Percentiles rank a stretch among this genome's conserved stretches.
phyloP scores from a whole-genome alignment of 2,888 invertebrate genomes.

The Agriopis marginaria region DNA sequence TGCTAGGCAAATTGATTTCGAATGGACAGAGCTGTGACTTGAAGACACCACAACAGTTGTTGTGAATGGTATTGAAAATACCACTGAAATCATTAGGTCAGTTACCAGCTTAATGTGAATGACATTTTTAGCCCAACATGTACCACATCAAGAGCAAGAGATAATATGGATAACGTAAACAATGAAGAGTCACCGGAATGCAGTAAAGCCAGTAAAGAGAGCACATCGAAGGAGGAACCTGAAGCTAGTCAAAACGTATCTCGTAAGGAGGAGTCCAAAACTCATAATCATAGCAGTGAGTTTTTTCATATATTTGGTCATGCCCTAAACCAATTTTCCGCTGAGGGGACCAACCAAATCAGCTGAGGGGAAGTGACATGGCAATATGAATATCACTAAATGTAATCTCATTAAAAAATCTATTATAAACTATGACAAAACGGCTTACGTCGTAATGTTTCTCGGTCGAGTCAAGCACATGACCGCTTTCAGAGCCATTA shows the following conservation, averaged over 20 bases:
- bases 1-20: too few species aligned
- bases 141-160: slow-evolving; percentile 62
- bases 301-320: slow-evolving; percentile 23
- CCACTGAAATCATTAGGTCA: not conserved
- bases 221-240: slow-evolving; percentile 61
- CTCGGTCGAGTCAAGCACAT: too few species aligned
- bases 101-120: not conserved
- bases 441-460: too few species aligned
- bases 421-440: too few species aligned
- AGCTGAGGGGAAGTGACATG: too few species aligned
- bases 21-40: too few species aligned
- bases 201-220: slow-evolving; percentile 58
- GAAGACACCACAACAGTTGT: too few species aligned
- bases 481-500: too few species aligned
- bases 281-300: slow-evolving; percentile 77
- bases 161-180: slow-evolving; percentile 58
- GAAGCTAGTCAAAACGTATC: slow-evolving; percentile 80
- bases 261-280: slow-evolving; percentile 68
- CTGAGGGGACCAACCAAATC: too few species aligned
- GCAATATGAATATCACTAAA: too few species aligned
- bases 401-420: too few species aligned
- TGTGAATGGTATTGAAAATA: not conserved
- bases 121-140: slow-evolving; percentile 65
- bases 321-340: not conserved
- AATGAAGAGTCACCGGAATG: slow-evolving; percentile 57